Percentiles rank a stretch among this genome's conserved stretches.
phyloP scores from a whole-genome alignment of 2,113 vertebrate genomes.

The Grantiella picta region DNA sequence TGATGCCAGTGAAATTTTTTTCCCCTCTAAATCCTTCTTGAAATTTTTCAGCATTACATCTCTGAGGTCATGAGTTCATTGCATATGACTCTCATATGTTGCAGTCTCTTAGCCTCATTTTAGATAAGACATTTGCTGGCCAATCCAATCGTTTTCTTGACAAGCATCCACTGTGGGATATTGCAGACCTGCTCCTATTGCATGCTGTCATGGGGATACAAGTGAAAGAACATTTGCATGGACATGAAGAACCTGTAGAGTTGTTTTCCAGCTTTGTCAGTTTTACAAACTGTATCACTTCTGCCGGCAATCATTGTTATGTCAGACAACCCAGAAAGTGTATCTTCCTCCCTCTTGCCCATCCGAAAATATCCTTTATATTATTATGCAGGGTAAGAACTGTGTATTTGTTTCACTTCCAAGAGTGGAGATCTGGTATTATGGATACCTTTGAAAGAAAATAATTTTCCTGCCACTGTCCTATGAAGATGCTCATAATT shows the following conservation, averaged over 20 bases:
- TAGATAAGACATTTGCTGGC: neutral
- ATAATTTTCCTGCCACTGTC: neutral
- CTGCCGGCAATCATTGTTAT: neutral
- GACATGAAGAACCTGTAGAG: neutral
- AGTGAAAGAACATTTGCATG: neutral
- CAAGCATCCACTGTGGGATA: neutral
- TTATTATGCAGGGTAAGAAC: neutral
- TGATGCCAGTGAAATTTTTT: neutral
- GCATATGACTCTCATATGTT: neutral
- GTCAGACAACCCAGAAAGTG: neutral
- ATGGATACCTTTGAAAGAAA: neutral
- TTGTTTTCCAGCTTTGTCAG: neutral
- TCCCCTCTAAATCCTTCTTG: neutral
- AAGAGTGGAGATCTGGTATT: neutral
- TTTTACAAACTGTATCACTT: neutral
- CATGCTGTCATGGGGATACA: accelerated
- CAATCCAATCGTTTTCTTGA: neutral
- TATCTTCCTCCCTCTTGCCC: neutral
- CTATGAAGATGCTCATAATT: conserved; percentile 4
- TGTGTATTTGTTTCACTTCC: neutral
- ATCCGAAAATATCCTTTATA: neutral
- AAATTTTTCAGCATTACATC: neutral
- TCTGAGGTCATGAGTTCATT: neutral
- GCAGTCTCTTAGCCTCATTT: neutral
- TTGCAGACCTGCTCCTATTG: neutral